Conservation (phyloP, 2,113 vertebrate genomes). For the Calonectris borealis region DNA sequence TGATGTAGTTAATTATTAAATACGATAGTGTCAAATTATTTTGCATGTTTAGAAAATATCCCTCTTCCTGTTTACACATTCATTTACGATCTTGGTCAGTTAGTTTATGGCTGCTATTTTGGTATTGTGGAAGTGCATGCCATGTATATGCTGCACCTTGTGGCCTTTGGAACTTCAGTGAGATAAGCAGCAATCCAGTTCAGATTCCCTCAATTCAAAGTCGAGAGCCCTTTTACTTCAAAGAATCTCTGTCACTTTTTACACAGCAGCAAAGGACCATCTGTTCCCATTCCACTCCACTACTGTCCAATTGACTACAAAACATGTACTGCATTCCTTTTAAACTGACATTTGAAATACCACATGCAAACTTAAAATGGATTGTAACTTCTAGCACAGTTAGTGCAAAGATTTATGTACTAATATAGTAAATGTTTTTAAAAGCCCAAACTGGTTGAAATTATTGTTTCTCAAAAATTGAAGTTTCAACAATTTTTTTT, state of each 20-base stretch:
- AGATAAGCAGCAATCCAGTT: neutral
- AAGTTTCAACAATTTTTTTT: neutral
- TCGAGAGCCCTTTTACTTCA: neutral
- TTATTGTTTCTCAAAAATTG: neutral
- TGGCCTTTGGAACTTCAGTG: slow-evolving; percentile 23
- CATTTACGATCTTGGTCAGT: neutral
- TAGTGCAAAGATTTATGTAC: neutral
- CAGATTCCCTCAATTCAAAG: neutral
- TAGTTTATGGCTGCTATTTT: neutral
- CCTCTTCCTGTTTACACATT: neutral
- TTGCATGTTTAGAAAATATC: neutral
- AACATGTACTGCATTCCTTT: neutral
- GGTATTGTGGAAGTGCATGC: neutral
- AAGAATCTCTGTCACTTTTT: neutral
- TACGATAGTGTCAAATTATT: neutral
- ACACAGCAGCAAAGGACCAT: neutral
- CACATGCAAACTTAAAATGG: neutral
- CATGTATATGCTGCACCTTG: neutral
- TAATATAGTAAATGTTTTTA: neutral
- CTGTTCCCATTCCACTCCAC: neutral
- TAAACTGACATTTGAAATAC: neutral
- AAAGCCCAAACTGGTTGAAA: neutral
- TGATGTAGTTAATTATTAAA: neutral
- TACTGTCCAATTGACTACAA: neutral
- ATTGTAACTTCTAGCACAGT: neutral